Evolutionary conservation across 37 sponge, comb jelly and placozoan genomes (phyloP).

Genomic region (Mnemiopsis leidyi): DNA sequence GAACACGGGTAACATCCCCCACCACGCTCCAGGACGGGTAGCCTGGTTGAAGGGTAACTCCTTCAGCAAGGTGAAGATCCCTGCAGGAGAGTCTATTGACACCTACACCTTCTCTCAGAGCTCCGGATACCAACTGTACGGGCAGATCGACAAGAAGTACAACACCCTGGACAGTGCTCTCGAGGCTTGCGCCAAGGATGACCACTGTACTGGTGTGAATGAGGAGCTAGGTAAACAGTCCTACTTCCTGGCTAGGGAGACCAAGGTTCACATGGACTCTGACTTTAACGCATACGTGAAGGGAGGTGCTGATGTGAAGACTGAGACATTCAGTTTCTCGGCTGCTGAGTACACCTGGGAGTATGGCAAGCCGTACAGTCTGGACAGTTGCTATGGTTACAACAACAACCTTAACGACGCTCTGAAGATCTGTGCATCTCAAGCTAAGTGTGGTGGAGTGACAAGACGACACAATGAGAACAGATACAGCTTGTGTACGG

Average conservation of each 20-base stretch:
- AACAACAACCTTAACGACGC: not conserved
- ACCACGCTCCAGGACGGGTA: not conserved
- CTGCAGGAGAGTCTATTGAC: not conserved
- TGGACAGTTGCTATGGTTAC: not conserved
- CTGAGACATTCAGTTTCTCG: not conserved
- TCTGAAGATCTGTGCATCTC: not conserved
- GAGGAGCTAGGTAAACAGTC: not conserved
- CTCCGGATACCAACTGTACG: not conserved
- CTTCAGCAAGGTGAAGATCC: not conserved
- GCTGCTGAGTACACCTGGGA: not conserved
- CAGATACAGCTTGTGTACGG: not conserved
- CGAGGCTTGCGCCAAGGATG: not conserved
- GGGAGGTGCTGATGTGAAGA: not conserved
- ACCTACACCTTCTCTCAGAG: slow-evolving; percentile 1
- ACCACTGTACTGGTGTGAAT: not conserved
- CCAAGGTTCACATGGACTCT: not conserved
- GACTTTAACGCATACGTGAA: not conserved
- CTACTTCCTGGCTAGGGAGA: not conserved
- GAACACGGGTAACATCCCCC: not conserved
- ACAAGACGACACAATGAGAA: not conserved
- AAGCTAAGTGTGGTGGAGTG: not conserved
- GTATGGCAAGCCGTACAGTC: not conserved
- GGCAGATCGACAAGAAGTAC: not conserved
- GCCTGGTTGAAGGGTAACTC: not conserved
- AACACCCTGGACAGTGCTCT: not conserved